Conservation (phyloP, 2,888 invertebrate species). For the Gastracanthus pulcherrimus region DNA sequence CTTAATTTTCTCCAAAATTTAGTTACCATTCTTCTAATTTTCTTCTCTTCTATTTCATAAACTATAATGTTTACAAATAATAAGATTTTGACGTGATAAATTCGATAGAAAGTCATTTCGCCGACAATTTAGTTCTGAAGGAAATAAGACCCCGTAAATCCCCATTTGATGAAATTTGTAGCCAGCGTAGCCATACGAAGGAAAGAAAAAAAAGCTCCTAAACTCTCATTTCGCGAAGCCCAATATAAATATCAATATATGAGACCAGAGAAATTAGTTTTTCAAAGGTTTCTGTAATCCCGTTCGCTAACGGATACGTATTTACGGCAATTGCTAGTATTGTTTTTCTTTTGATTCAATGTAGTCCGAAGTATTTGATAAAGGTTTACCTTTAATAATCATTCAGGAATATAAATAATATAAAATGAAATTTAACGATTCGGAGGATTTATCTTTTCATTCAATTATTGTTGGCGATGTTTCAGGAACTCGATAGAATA, state of each 20-base stretch:
- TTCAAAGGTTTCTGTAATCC: background rate
- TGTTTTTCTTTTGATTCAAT: too few species aligned
- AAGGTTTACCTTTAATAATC: too few species aligned
- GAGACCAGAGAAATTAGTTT: conserved; percentile 4
- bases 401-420: too few species aligned
- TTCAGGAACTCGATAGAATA: background rate
- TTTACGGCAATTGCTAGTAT: too few species aligned
- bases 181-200: background rate
- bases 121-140: background rate
- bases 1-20: too few species aligned
- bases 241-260: conserved; percentile 30
- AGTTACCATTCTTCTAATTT: background rate
- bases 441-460: too few species aligned
- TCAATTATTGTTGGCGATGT: too few species aligned
- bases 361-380: too few species aligned
- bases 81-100: background rate
- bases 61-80: background rate
- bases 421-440: too few species aligned
- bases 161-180: conserved; percentile 28
- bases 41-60: background rate
- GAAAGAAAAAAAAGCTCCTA: background rate
- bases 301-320: background rate
- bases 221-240: background rate
- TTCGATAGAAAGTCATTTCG: background rate
- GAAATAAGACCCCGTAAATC: conserved; percentile 6